A percentile compares a stretch with the other conserved stretches of the same genome.
Conservation (phyloP, 2,797 vertebrate species). For the Gobio occitaniae region DNA sequence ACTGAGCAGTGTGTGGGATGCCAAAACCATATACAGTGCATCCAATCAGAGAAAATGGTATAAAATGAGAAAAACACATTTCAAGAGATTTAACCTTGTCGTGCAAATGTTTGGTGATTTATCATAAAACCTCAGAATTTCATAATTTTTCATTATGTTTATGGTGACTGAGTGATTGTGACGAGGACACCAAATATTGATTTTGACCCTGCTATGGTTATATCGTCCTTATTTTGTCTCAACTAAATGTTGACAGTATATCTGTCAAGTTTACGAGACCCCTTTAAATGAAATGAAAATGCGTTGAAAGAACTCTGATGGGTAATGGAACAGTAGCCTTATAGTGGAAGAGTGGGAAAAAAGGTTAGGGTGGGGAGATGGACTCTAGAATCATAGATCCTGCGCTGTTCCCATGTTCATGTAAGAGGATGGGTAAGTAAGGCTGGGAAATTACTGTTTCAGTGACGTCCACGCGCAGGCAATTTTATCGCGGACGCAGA, state of each 20-base stretch:
- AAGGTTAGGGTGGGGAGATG: not conserved
- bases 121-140: too few relatives aligned
- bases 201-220: too few relatives aligned
- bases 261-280: not conserved
- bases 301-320: not conserved
- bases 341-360: not conserved
- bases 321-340: not conserved
- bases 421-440: slow-evolving; percentile 24
- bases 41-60: too few relatives aligned
- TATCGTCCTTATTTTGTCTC: too few relatives aligned
- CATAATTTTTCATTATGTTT: too few relatives aligned
- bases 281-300: not conserved
- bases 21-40: too few relatives aligned
- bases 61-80: too few relatives aligned
- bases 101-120: too few relatives aligned
- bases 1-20: too few relatives aligned
- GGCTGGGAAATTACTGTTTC: slow-evolving; percentile 32
- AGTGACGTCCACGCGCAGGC: slow-evolving; percentile 42
- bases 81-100: too few relatives aligned
- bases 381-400: not conserved
- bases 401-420: slow-evolving; percentile 5
- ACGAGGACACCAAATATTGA: too few relatives aligned
- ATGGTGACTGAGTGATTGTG: too few relatives aligned
- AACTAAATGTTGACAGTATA: not conserved
- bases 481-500: slow-evolving; percentile 27